Percentiles rank a stretch among this genome's conserved stretches.
Conservation (phyloP, 1,140 invertebrate genomes). For the Varroa destructor region DNA sequence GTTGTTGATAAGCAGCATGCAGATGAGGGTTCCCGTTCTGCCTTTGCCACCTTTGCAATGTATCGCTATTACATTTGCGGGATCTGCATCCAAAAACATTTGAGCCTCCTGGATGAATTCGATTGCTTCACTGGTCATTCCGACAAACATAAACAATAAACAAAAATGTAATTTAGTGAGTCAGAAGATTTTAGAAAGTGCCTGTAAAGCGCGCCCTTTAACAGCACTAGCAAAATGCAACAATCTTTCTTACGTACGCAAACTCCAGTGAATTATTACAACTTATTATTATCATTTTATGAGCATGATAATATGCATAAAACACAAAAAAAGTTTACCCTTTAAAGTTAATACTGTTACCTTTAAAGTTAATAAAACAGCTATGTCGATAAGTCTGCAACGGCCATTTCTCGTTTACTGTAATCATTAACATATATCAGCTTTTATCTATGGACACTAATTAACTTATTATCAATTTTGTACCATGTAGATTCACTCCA, state of each 20-base stretch:
- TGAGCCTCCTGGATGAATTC: conserved; percentile 44
- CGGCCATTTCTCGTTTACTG: no score
- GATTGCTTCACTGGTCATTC: conserved; percentile 42
- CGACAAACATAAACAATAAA: conserved; percentile 26
- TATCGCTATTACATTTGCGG: conserved; percentile 49
- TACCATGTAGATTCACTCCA: no score
- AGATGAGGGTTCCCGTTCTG: conserved; percentile 49
- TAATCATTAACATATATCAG: no score
- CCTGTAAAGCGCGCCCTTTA: not conserved
- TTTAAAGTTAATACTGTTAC: no score
- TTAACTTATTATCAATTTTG: no score
- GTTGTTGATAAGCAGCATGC: conserved; percentile 46
- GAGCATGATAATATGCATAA: no score
- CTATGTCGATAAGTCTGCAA: no score
- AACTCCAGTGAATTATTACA: no score
- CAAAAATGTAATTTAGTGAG: not conserved
- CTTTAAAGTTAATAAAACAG: no score
- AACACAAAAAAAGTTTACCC: no score
- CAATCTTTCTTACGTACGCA: not conserved
- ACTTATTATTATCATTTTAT: no score
- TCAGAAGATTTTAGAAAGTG: not conserved
- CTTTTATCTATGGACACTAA: no score
- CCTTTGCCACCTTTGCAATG: conserved; percentile 55
- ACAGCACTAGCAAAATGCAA: not conserved
- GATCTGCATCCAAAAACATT: conserved; percentile 45